A percentile compares a stretch with the other conserved stretches of the same genome.
These are phyloP conservation scores for Micoletzkya japonica DNA, from an alignment of 2,888 invertebrate genomes.

Conservation along the genomic window DNA sequence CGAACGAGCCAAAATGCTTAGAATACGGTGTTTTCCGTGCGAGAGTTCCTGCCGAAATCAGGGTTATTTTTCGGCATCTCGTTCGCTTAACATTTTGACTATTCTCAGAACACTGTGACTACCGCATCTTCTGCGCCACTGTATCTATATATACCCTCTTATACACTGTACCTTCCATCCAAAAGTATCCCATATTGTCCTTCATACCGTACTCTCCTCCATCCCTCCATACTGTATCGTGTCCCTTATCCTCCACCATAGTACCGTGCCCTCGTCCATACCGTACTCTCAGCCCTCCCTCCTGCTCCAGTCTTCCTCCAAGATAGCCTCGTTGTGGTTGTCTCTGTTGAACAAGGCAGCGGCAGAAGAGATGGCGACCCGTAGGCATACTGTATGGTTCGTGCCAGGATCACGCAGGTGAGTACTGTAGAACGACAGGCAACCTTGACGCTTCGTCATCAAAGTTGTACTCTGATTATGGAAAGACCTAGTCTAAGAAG, in stretches of 20 bases:
- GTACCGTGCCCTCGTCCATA: not conserved
- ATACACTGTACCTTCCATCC: too few relatives aligned
- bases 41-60: too few relatives aligned
- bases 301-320: not conserved
- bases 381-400: slow-evolving; percentile 52
- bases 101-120: slow-evolving; percentile 16
- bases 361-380: slow-evolving; percentile 40
- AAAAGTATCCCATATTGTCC: too few relatives aligned
- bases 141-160: too few relatives aligned
- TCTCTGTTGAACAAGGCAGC: slow-evolving; percentile 23
- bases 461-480: too few relatives aligned
- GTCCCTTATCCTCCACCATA: not conserved
- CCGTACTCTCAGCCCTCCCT: not conserved
- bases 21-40: too few relatives aligned
- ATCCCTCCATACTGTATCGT: slow-evolving; percentile 2
- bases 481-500: too few relatives aligned
- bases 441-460: too few relatives aligned
- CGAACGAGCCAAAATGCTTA: too few relatives aligned
- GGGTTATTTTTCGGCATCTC: too few relatives aligned
- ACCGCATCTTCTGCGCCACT: not conserved
- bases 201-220: not conserved
- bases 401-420: slow-evolving; percentile 50
- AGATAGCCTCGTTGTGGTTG: slow-evolving; percentile 13
- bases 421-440: not conserved
- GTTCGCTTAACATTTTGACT: too few relatives aligned